phyloP scores from a whole-genome alignment of 2,888 invertebrate genomes.

The Amblyjoppa proteus region DNA sequence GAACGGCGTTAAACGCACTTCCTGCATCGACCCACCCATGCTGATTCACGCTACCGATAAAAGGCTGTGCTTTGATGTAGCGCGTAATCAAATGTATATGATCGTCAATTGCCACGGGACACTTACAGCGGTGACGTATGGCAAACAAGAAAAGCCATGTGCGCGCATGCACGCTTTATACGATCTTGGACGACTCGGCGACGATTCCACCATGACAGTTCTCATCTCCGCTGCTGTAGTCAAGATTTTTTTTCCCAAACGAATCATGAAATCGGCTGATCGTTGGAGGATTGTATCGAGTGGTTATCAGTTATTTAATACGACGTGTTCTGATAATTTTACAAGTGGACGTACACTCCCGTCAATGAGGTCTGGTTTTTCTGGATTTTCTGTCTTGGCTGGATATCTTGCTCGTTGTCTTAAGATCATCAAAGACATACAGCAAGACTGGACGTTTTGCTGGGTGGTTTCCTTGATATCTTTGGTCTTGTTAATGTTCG shows the following conservation, averaged over 20 bases:
- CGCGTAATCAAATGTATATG: slow-evolving; percentile 49
- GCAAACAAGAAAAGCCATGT: slow-evolving; percentile 24
- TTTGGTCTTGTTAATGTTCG: too few relatives aligned
- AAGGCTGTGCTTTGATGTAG: slow-evolving; percentile 47
- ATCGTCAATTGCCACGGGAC: slow-evolving; percentile 38
- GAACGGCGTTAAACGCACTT: slow-evolving; percentile 48
- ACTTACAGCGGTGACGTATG: slow-evolving; percentile 23
- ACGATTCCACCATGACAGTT: slow-evolving; percentile 1
- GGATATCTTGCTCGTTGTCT: too few relatives aligned
- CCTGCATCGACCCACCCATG: slow-evolving; percentile 62
- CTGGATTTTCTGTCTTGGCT: too few relatives aligned
- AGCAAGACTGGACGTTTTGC: too few relatives aligned
- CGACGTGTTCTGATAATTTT: not conserved
- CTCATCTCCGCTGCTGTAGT: slow-evolving; percentile 9
- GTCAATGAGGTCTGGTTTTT: too few relatives aligned
- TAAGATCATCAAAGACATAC: too few relatives aligned
- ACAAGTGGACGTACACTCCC: not conserved
- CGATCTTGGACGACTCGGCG: not conserved
- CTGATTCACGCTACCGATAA: slow-evolving; percentile 50
- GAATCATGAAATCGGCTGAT: slow-evolving; percentile 11
- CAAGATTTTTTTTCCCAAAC: not conserved
- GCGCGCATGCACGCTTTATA: slow-evolving; percentile 1
- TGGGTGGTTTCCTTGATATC: too few relatives aligned
- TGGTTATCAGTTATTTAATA: not conserved
- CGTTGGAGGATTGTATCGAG: slow-evolving; percentile 19